Conservation (phyloP, 2,888 invertebrate species). For the Meteorus colon region DNA sequence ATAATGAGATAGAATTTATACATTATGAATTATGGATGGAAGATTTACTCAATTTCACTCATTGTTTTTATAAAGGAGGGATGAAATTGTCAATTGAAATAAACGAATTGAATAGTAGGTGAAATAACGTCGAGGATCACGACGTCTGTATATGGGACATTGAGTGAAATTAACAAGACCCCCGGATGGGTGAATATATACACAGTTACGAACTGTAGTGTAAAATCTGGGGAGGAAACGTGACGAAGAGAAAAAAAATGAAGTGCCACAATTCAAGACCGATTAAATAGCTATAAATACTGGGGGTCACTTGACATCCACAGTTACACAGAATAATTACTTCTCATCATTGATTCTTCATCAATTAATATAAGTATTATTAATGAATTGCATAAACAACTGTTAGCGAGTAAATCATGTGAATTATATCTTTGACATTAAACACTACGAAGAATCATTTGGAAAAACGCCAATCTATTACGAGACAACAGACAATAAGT, state of each 20-base stretch:
- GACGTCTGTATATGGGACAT: conserved; percentile 17
- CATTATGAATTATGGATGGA: background rate
- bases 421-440: conserved; percentile 35
- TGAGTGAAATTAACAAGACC: conserved; percentile 28
- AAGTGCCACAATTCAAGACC: conserved; percentile 1
- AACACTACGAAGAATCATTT: conserved; percentile 19
- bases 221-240: background rate
- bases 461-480: conserved; percentile 26
- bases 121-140: conserved; percentile 10
- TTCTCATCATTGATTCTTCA: background rate
- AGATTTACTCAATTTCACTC: conserved; percentile 22
- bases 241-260: background rate
- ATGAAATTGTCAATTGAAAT: conserved; percentile 36
- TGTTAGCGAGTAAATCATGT: background rate
- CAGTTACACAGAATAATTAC: background rate
- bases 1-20: background rate
- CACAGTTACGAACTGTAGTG: background rate
- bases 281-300: background rate
- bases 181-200: background rate
- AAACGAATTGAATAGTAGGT: conserved; percentile 25
- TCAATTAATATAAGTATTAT: background rate
- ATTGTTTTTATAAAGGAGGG: background rate
- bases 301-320: background rate
- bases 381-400: background rate
- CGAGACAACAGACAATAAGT: background rate